Evolutionary conservation across 1,140 invertebrate species (phyloP), one percentile per base, ranked within the genome.

Genomic region (Ridgeia piscesae): DNA sequence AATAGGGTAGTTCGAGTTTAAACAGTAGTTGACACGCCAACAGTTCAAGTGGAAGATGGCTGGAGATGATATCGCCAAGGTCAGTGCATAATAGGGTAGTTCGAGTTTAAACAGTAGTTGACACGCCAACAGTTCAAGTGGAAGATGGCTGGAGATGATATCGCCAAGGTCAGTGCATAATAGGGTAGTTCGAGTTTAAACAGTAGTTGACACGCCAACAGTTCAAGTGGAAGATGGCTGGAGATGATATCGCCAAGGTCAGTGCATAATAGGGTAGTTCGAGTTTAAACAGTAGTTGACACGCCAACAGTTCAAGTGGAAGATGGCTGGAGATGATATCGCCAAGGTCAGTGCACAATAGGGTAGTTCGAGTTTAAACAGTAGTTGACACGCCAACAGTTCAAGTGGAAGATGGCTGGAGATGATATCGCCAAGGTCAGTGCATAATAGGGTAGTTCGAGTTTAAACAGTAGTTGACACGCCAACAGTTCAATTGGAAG

Each of bases 11-110:
- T 48, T 77, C 58, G 58, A 21, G 27, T 77, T 9, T 31, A n/a
- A n/a, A n/a, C n/a, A n/a, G n/a, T n/a, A 92, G 88, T 35, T 92
- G 92, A 93, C 89, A 88, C 77, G 92, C 33, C 91, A 92, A 33
- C 92, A 93, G 88, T 35, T 92, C 34, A 92, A 91, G 92, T 93
- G 93, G 93, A 92, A 92, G 33, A 42, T 91, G 33, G 93, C 92
- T 31, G 93, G 93, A 27, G 93, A 93, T 14, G 93, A 93, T 34
- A 91, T 91, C 31, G 93, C 89, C 48, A 92, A 90, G 91, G 92
- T 93, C 58, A 21, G 58, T 77, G 58, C 8, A 21, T 14, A 2
- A 77, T 21, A 77, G 0, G 27, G 14, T 77, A 2, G 6, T 48
- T 77, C 58, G 58, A 21, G 27, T 77, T 9, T 31, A n/a, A n/a